Percentiles rank a stretch among this genome's conserved stretches.
Conservation (phyloP, 2,797 vertebrate species). For the Lophius americanus region DNA sequence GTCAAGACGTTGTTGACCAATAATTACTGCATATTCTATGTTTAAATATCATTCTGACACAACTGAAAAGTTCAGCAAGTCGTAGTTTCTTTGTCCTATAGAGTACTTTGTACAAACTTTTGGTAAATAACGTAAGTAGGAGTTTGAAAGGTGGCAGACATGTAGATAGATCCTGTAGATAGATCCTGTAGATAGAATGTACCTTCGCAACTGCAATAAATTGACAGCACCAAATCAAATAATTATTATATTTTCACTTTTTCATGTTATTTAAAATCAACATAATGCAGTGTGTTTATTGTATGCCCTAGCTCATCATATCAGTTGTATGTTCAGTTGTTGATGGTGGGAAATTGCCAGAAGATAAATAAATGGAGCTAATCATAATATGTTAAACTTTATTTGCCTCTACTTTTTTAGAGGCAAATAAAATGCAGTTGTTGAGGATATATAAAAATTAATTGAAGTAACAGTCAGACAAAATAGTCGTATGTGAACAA, state of each 20-base stretch:
- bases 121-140: neutral
- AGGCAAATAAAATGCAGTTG: too few relatives aligned
- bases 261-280: neutral
- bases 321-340: too few relatives aligned
- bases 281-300: neutral
- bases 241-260: too few relatives aligned
- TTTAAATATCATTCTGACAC: neutral
- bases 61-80: neutral
- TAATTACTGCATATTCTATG: accelerated
- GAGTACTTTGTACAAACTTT: neutral
- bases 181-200: neutral
- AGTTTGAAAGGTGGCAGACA: neutral
- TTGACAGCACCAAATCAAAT: too few relatives aligned
- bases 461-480: neutral
- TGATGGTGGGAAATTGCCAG: neutral
- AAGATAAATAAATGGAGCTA: neutral
- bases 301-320: neutral
- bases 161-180: neutral
- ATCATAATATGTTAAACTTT: too few relatives aligned
- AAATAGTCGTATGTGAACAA: neutral
- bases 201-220: neutral
- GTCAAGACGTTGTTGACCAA: slow-evolving; percentile 19
- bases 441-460: too few relatives aligned
- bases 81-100: neutral
- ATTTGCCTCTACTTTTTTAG: too few relatives aligned